phyloP scores from a whole-genome alignment of 2,113 vertebrate genomes.

The Brienomyrus brachyistius region DNA sequence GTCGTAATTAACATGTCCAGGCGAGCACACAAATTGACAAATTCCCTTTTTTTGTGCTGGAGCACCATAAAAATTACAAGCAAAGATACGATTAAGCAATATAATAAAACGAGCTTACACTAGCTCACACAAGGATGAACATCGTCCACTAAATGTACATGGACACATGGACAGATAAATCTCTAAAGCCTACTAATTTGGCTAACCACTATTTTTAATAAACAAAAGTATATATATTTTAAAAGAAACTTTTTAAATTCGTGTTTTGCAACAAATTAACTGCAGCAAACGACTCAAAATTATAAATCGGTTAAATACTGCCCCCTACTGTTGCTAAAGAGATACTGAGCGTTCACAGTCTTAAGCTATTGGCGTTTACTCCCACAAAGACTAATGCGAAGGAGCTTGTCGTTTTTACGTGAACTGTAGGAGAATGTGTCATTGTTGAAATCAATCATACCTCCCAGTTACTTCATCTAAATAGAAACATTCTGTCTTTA shows the following conservation, averaged over 20 bases:
- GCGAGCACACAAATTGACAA: neutral
- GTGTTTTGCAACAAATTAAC: neutral
- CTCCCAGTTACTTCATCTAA: neutral
- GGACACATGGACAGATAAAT: neutral
- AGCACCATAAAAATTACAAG: neutral
- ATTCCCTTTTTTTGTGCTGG: neutral
- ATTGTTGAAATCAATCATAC: neutral
- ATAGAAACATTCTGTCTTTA: neutral
- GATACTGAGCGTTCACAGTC: neutral
- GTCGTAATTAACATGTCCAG: neutral
- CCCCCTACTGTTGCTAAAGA: neutral
- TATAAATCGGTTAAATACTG: neutral
- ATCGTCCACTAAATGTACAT: neutral
- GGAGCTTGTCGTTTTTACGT: neutral
- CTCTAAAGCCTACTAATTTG: neutral
- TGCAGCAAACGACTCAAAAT: neutral
- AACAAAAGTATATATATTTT: neutral
- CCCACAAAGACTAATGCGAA: neutral
- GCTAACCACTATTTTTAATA: neutral
- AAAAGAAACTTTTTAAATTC: neutral
- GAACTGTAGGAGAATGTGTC: neutral
- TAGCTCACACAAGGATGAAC: neutral
- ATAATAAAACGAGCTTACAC: neutral
- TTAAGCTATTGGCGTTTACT: neutral
- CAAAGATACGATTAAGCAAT: neutral